phyloP scores from a whole-genome alignment of 2,888 invertebrate species.

The Homarus gammarus region DNA sequence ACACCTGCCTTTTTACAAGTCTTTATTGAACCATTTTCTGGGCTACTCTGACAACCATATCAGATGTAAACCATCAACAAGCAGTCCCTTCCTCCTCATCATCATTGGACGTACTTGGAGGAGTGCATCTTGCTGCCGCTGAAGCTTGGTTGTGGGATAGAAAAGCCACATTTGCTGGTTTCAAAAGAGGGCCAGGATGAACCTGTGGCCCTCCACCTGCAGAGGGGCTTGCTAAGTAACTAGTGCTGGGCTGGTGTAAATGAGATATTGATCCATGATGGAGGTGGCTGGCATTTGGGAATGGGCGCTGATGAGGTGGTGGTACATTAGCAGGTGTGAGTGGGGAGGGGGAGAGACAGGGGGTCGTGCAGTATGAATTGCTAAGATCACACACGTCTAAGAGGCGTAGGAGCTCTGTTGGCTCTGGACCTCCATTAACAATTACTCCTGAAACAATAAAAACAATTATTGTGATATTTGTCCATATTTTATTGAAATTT shows the following conservation, averaged over 20 bases:
- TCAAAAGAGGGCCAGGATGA: conserved; percentile 68
- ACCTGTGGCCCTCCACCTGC: conserved; percentile 31
- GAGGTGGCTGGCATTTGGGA: conserved; percentile 44
- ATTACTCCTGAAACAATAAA: conserved; percentile 81
- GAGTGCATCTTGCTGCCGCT: background rate
- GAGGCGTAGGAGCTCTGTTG: conserved; percentile 92
- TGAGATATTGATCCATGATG: conserved; percentile 51
- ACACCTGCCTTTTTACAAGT: background rate
- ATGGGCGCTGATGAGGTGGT: conserved; percentile 52
- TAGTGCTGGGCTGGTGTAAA: conserved; percentile 43
- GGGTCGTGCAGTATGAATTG: conserved; percentile 87
- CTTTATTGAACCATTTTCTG: conserved; percentile 31
- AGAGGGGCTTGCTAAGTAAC: conserved; percentile 26
- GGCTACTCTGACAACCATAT: conserved; percentile 47
- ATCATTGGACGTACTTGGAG: conserved; percentile 37
- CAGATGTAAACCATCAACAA: conserved; percentile 53
- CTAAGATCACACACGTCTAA: conserved; percentile 96
- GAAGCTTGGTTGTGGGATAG: conserved; percentile 66
- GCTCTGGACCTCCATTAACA: conserved; percentile 92
- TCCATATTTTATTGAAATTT: no score
- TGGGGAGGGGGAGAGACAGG: conserved; percentile 88
- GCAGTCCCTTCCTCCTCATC: conserved; percentile 62
- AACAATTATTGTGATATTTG: no score
- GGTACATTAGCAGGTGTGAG: conserved; percentile 59
- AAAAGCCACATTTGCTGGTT: conserved; percentile 75